Percentiles rank a stretch among this genome's conserved stretches.
These are phyloP conservation scores for Drosophila lutescens DNA, from an alignment of 2,888 invertebrate species.

Conservation along the genomic window DNA sequence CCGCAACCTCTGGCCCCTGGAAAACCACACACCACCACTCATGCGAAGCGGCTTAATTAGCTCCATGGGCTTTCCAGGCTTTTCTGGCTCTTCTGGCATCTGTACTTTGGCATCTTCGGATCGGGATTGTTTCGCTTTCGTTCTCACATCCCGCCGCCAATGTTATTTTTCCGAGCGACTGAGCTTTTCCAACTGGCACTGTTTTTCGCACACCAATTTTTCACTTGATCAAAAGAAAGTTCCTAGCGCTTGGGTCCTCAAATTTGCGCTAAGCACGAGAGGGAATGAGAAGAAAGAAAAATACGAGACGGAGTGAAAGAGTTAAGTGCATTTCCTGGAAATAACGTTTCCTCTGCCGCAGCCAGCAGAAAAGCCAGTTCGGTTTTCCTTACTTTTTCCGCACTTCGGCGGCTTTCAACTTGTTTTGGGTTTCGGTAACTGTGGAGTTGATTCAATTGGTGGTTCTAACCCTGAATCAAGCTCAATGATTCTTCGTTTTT, in stretches of 20 bases:
- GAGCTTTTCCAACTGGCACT: conserved; percentile 16
- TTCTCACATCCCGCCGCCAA: conserved; percentile 38
- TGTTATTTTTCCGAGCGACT: conserved; percentile 23
- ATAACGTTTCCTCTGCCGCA: conserved; percentile 62
- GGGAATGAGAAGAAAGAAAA: conserved; percentile 10
- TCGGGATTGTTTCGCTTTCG: conserved; percentile 43
- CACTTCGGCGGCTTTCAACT: conserved; percentile 39
- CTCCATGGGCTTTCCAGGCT: conserved; percentile 26
- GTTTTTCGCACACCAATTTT: conserved; percentile 32
- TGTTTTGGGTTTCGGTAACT: conserved; percentile 22
- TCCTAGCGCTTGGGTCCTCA: conserved; percentile 40
- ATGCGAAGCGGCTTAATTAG: conserved; percentile 68
- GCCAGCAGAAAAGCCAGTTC: conserved; percentile 26
- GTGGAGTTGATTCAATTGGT: background rate
- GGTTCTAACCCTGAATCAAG: conserved; percentile 5
- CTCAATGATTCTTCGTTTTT: conserved; percentile 10
- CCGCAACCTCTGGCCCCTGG: conserved; percentile 42
- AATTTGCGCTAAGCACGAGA: conserved; percentile 20
- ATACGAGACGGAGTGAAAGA: conserved; percentile 16
- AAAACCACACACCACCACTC: conserved; percentile 23
- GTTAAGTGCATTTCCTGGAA: conserved; percentile 70
- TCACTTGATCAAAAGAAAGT: conserved; percentile 40
- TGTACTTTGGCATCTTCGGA: conserved; percentile 19
- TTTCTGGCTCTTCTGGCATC: conserved; percentile 16
- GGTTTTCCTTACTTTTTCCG: conserved; percentile 37